Evolutionary conservation across 2,888 invertebrate species (phyloP).

Genomic region (Tetropium fuscum): DNA sequence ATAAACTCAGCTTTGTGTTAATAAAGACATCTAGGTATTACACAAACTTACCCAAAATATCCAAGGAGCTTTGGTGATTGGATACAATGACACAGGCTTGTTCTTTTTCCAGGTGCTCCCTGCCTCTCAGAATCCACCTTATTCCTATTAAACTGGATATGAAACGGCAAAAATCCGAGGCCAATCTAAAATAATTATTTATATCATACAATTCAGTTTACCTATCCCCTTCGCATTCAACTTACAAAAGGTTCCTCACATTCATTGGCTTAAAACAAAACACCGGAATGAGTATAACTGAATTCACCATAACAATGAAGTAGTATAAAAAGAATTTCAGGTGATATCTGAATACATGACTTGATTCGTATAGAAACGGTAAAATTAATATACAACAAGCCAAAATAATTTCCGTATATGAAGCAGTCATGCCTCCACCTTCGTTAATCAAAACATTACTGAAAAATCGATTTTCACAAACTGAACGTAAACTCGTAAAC

Average conservation of each 20-base stretch:
- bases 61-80: slow-evolving; percentile 94
- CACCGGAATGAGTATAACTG: slow-evolving; percentile 79
- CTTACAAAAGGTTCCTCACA: slow-evolving; percentile 86
- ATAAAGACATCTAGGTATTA: too few species aligned
- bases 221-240: slow-evolving; percentile 38
- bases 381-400: slow-evolving; percentile 81
- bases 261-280: slow-evolving; percentile 80
- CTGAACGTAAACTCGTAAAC: too few species aligned
- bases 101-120: slow-evolving; percentile 82
- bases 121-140: slow-evolving; percentile 83
- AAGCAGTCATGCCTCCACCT: slow-evolving; percentile 66
- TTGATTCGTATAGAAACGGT: slow-evolving; percentile 86
- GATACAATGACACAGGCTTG: slow-evolving; percentile 87
- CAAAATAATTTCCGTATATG: slow-evolving; percentile 82
- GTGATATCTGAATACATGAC: slow-evolving; percentile 83
- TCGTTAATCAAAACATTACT: slow-evolving; percentile 18
- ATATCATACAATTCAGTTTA: too few species aligned
- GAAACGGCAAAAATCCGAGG: slow-evolving; percentile 77
- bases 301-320: slow-evolving; percentile 75
- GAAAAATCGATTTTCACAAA: slow-evolving; percentile 25
- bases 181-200: slow-evolving; percentile 45
- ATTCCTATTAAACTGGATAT: slow-evolving; percentile 81
- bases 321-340: slow-evolving; percentile 84
- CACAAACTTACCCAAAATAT: slow-evolving; percentile 86
- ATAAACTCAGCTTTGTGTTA: too few species aligned